Conservation (phyloP, 2,888 invertebrate species). For the Pocota personata region DNA sequence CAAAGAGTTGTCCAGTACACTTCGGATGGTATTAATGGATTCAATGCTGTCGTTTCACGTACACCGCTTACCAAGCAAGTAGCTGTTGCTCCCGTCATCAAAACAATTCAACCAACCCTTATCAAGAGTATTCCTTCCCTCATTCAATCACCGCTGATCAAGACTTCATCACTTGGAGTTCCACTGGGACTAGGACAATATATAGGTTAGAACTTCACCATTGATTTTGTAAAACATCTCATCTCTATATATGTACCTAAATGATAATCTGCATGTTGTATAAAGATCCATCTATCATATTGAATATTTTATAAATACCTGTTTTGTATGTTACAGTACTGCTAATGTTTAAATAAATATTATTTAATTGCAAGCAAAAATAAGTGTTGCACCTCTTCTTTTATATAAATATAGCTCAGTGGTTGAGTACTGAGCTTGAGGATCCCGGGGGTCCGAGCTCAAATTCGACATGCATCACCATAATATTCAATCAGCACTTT, state of each 20-base stretch:
- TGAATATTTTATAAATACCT: neutral
- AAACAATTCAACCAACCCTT: slow-evolving; percentile 30
- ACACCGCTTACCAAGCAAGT: slow-evolving; percentile 37
- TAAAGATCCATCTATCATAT: neutral
- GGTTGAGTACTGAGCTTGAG: too few species aligned
- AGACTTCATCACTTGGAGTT: neutral
- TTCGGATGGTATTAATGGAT: slow-evolving; percentile 51
- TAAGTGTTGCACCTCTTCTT: too few species aligned
- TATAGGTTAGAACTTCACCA: neutral
- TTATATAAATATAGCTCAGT: too few species aligned
- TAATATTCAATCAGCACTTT: too few species aligned
- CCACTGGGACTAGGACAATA: neutral
- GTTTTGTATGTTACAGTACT: slow-evolving; percentile 8
- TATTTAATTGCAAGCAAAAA: slow-evolving; percentile 5
- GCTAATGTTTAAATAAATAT: slow-evolving; percentile 24
- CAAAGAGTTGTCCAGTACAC: slow-evolving; percentile 84
- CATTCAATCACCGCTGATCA: slow-evolving; percentile 9
- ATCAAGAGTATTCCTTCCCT: slow-evolving; percentile 26
- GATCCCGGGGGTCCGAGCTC: too few species aligned
- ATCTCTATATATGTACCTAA: neutral
- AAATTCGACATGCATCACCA: too few species aligned
- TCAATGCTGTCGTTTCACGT: slow-evolving; percentile 50
- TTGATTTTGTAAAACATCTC: neutral
- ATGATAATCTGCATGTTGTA: neutral
- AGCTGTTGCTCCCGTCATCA: slow-evolving; percentile 22